These are phyloP conservation scores for Lerista edwardsae DNA, from an alignment of 2,797 vertebrate genomes.

Conservation along the genomic window DNA sequence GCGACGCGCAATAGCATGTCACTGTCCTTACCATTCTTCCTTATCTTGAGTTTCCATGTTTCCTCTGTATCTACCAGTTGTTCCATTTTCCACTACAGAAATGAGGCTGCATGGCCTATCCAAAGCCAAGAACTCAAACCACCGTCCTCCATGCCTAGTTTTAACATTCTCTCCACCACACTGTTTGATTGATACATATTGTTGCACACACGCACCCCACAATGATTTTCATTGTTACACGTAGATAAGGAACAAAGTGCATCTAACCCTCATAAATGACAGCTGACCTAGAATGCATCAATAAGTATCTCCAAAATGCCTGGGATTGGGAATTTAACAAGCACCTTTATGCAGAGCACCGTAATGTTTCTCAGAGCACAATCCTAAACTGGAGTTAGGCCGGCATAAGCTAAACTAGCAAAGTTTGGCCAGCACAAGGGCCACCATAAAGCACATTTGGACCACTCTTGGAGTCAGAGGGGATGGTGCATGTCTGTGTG, in stretches of 20 bases:
- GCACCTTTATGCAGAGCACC: background rate
- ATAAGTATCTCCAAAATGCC: background rate
- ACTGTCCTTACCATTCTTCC: too few relatives aligned
- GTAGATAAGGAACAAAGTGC: background rate
- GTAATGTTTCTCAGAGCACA: background rate
- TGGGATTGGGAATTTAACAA: background rate
- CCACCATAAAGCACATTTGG: too few relatives aligned
- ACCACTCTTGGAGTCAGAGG: too few relatives aligned
- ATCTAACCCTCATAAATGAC: background rate
- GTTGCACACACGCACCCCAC: too few relatives aligned
- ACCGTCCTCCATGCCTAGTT: background rate
- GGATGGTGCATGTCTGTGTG: too few relatives aligned
- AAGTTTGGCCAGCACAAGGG: too few relatives aligned
- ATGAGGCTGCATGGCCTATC: background rate
- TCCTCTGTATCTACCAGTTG: background rate
- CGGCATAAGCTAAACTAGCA: too few relatives aligned
- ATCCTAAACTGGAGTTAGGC: too few relatives aligned
- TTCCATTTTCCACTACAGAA: background rate
- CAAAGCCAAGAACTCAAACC: background rate
- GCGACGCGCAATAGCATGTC: too few relatives aligned
- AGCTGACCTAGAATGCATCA: background rate
- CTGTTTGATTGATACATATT: background rate
- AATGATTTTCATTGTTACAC: background rate
- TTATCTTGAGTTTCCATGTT: too few relatives aligned
- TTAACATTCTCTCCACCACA: background rate